phyloP scores from a whole-genome alignment of 2,797 vertebrate genomes.

The Denticeps clupeoides region DNA sequence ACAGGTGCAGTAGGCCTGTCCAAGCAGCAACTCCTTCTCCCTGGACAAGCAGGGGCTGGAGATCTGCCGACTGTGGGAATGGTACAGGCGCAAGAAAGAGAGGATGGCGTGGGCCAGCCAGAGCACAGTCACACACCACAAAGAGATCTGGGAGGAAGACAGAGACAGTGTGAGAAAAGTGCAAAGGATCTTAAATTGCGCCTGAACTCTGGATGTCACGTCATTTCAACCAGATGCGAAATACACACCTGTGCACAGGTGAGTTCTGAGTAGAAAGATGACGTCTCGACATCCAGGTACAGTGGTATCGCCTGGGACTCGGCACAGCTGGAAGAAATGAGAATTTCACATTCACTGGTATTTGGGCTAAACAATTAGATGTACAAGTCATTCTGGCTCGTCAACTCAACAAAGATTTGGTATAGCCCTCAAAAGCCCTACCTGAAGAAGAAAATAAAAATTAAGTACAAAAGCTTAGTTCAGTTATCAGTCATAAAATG shows the following conservation, averaged over 20 bases:
- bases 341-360: neutral
- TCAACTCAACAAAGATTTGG: neutral
- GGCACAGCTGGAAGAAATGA: slow-evolving; percentile 49
- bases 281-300: slow-evolving; percentile 65
- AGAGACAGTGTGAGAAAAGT: neutral
- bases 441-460: neutral
- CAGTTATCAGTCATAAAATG: too few species aligned
- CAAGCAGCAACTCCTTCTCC: slow-evolving; percentile 64
- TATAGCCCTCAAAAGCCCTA: neutral
- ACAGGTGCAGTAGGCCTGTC: slow-evolving; percentile 36
- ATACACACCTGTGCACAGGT: slow-evolving; percentile 55
- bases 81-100: slow-evolving; percentile 66
- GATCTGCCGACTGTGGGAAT: slow-evolving; percentile 64
- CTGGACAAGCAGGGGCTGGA: slow-evolving; percentile 52
- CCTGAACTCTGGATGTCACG: neutral
- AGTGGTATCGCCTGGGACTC: slow-evolving; percentile 57
- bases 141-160: slow-evolving; percentile 42
- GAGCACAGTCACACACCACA: slow-evolving; percentile 60
- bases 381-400: neutral
- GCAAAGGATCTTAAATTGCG: too few species aligned
- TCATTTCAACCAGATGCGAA: neutral
- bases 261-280: slow-evolving; percentile 61
- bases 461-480: neutral
- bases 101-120: slow-evolving; percentile 61
- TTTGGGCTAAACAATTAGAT: neutral